Evolutionary conservation across 2,113 vertebrate species (phyloP), one percentile per base, ranked within the genome.

Genomic region (Pseudorhombus dupliciocellatus): DNA sequence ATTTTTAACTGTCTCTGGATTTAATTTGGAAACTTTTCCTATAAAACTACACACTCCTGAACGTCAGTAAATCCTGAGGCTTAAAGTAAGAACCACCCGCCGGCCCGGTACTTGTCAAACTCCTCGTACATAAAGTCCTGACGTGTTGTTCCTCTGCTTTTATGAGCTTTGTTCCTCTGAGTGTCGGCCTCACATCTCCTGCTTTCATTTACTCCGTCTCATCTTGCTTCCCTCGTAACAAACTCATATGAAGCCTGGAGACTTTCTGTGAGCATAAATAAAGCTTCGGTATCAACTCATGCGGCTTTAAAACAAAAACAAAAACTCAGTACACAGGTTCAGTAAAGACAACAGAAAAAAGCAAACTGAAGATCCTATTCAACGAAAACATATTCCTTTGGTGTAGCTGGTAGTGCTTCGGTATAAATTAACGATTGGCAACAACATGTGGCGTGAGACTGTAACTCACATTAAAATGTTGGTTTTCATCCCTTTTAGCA

Each of bases 391-490:
- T 7, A 5, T 52, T 66, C 5, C 60, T 87, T 85, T 82, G 79
- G 84, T 66, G 44, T 59, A 59, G 52, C 73, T 62, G 18, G 48
- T 21, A 50, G 11, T 37, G 26, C 55, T 61, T 53, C 4, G 4
- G 34, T 12, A 37, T 37, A 37, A 62, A 11, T 42, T 53, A 16
- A 40, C 72, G 67, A 75, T 79, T 86, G 77, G 77, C 67, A 73
- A 52, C 42, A 24, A n/a, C 9, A 18, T n/a, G 20, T 7, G 20
- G 14, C 50, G 4, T 16, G 4, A 16, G 42, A 44, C 16, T 50
- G 21, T 50, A 50, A 50, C 16, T n/a, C 4, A 2, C 9, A 21
- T 15, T n/a, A n/a, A 50, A 50, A 50, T n/a, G 20, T 50, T n/a
- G 18, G 11, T 50, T 15, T 50, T 50, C 16, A 26, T 22, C 4